Percentiles rank a stretch among this genome's conserved stretches.
Conservation (phyloP, 1,140 invertebrate species). For the Ips typographus region DNA sequence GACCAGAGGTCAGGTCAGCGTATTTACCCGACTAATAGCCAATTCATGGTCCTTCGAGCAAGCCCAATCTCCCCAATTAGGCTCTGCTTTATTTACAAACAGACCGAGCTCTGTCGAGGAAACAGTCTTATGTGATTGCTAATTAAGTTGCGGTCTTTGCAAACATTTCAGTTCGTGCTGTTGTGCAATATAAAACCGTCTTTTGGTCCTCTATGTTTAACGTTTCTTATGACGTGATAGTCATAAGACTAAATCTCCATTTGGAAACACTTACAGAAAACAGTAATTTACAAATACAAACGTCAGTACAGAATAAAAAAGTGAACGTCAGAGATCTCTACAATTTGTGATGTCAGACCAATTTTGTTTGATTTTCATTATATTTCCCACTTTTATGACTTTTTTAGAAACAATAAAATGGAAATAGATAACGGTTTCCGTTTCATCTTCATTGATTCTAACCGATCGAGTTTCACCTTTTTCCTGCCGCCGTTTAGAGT, state of each 20-base stretch:
- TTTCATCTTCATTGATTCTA: conserved; percentile 31
- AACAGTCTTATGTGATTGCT: conserved; percentile 30
- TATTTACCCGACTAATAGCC: conserved; percentile 50
- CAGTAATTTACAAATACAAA: no score
- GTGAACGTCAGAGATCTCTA: no score
- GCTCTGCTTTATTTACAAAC: conserved; percentile 48
- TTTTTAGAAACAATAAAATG: not conserved
- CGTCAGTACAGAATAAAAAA: no score
- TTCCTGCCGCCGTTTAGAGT: conserved; percentile 46
- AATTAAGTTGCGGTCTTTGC: conserved; percentile 12
- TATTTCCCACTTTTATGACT: not conserved
- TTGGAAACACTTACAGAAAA: no score
- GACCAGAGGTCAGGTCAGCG: conserved; percentile 44
- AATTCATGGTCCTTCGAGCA: conserved; percentile 44
- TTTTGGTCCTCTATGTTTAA: no score
- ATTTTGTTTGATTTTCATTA: no score
- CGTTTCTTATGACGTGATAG: no score
- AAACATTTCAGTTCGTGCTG: no score
- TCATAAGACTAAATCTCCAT: no score
- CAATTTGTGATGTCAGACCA: no score
- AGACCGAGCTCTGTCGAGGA: conserved; percentile 33
- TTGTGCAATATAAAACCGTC: no score
- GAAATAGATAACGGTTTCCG: conserved; percentile 11
- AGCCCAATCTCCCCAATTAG: conserved; percentile 49
- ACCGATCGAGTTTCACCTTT: conserved; percentile 41